Evolutionary conservation across 37 sponge, comb jelly and placozoan genomes (phyloP).

Genomic region (Cliona cf. orientalis): DNA sequence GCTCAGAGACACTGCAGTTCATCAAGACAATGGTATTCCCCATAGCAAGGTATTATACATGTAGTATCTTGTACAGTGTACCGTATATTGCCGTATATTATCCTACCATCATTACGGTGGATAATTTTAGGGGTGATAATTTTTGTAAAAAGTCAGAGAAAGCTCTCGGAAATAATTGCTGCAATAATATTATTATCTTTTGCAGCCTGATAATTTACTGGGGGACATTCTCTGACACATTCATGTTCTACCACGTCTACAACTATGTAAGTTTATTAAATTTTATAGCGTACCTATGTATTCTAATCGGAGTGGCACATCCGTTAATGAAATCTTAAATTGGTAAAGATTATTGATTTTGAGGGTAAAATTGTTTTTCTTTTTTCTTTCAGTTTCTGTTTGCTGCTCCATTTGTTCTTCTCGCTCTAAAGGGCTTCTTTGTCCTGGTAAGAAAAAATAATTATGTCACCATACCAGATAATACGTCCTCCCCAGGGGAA

Average conservation of each 20-base stretch:
- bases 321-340: background rate
- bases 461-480: too few species aligned
- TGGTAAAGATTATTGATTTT: background rate
- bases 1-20: conserved; percentile 23
- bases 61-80: background rate
- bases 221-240: conserved; percentile 13
- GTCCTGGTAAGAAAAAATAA: background rate
- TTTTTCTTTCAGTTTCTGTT: background rate
- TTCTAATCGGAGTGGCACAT: background rate
- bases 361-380: background rate
- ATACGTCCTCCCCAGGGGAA: too few species aligned
- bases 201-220: conserved; percentile 28
- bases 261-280: conserved; percentile 3
- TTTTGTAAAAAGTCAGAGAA: too few species aligned
- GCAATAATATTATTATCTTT: background rate
- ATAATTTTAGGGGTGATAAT: background rate
- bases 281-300: background rate
- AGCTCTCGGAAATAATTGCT: background rate
- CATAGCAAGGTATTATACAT: conserved; percentile 3
- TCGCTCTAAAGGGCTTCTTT: conserved; percentile 2
- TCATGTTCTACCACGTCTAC: background rate
- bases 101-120: background rate
- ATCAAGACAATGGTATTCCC: conserved; percentile 45
- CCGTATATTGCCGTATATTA: background rate
- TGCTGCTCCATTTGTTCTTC: conserved; percentile 15